phyloP scores from a whole-genome alignment of 2,797 vertebrate species.

The Poeciliopsis turneri region DNA sequence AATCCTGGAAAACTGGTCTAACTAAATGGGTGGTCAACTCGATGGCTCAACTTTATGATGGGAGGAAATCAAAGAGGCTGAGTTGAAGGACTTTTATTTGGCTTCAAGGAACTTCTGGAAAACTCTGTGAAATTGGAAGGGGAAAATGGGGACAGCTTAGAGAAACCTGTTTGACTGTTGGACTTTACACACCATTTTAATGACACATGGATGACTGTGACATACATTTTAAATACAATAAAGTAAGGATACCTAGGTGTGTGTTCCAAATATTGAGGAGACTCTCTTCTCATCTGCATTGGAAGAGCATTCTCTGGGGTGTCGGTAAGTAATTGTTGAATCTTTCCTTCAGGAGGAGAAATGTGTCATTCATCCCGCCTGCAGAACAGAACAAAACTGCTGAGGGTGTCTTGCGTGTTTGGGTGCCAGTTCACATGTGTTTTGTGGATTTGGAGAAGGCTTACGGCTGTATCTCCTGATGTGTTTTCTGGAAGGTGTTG shows the following conservation, averaged over 20 bases:
- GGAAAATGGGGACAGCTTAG: neutral
- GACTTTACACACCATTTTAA: neutral
- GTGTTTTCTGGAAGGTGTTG: neutral
- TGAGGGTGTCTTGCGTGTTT: neutral
- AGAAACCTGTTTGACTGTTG: neutral
- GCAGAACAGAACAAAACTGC: neutral
- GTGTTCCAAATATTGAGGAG: neutral
- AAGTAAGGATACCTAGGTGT: neutral
- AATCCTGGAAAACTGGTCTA: neutral
- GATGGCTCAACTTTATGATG: neutral
- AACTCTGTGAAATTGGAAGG: neutral
- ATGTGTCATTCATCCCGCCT: neutral
- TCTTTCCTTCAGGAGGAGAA: neutral
- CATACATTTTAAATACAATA: neutral
- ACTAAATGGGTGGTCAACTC: neutral
- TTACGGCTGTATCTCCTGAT: neutral
- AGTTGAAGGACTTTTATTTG: neutral
- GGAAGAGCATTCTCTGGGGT: neutral
- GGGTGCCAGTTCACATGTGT: neutral
- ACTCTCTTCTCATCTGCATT: neutral
- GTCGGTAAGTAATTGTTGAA: neutral
- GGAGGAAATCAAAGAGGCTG: neutral
- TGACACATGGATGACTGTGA: neutral
- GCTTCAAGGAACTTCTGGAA: neutral
- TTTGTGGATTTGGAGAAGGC: neutral